phyloP scores from a whole-genome alignment of 2,888 invertebrate species.

The Ophion costatus region DNA sequence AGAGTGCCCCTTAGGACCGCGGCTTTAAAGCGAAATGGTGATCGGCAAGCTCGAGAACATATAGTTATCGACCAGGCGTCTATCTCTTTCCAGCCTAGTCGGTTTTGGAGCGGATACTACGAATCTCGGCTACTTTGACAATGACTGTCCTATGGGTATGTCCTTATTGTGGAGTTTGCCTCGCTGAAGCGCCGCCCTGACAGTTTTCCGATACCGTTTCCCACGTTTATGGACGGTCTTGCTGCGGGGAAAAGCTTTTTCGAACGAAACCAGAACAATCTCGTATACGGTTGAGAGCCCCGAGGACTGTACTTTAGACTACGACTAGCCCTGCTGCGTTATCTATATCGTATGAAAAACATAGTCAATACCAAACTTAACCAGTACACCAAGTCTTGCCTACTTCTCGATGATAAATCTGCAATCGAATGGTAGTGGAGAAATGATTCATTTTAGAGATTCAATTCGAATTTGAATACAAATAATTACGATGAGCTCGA shows the following conservation, averaged over 20 bases:
- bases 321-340: slow-evolving; percentile 7
- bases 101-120: background rate
- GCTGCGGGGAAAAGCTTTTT: slow-evolving; percentile 42
- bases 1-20: background rate
- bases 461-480: no score
- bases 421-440: background rate
- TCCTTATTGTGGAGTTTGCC: slow-evolving; percentile 1
- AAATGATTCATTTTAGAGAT: background rate
- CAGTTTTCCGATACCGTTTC: slow-evolving; percentile 59
- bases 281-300: slow-evolving; percentile 1
- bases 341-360: slow-evolving; percentile 8
- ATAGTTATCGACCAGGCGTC: background rate
- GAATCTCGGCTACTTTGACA: background rate
- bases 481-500: no score
- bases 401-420: background rate
- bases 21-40: background rate
- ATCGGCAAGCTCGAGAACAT: background rate
- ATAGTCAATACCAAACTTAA: background rate
- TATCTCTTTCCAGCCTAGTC: slow-evolving; percentile 8
- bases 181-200: slow-evolving; percentile 16
- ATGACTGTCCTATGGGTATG: background rate
- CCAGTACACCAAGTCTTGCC: background rate
- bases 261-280: slow-evolving; percentile 46
- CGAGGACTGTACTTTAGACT: background rate
- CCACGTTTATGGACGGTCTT: slow-evolving; percentile 26